Conservation (phyloP, 1,140 invertebrate genomes). For the Drosophila pseudoobscura region DNA sequence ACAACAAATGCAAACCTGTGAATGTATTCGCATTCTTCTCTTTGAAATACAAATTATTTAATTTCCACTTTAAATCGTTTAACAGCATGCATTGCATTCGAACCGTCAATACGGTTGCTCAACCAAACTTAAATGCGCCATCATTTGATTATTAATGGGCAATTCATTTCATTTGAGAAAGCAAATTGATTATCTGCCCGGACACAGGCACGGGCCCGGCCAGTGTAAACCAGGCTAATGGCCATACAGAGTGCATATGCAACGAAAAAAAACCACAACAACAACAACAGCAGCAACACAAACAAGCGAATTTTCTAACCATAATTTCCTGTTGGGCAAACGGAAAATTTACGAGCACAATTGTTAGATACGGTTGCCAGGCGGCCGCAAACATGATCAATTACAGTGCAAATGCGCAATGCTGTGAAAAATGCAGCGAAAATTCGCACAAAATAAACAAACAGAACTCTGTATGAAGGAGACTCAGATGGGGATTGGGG, state of each 20-base stretch:
- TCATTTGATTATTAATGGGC: conserved; percentile 35
- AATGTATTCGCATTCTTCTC: too few relatives aligned
- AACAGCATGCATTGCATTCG: not conserved
- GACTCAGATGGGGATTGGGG: not conserved
- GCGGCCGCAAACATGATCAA: conserved; percentile 69
- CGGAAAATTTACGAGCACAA: conserved; percentile 64
- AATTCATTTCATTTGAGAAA: conserved; percentile 35
- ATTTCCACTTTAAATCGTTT: too few relatives aligned
- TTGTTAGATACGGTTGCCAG: conserved; percentile 62
- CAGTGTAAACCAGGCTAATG: conserved; percentile 39
- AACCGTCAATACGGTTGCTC: conserved; percentile 7
- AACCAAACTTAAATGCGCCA: conserved; percentile 5
- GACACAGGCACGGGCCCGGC: not conserved
- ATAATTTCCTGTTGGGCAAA: conserved; percentile 69
- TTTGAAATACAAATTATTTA: too few relatives aligned
- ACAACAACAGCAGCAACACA: not conserved
- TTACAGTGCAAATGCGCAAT: conserved; percentile 69
- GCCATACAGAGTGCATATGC: conserved; percentile 18
- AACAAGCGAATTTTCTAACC: conserved; percentile 41
- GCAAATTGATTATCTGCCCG: conserved; percentile 46
- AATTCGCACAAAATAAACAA: conserved; percentile 55
- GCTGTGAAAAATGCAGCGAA: conserved; percentile 43
- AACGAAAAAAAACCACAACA: not conserved
- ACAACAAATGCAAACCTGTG: not conserved
- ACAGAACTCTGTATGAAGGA: conserved; percentile 20